Percentiles rank a stretch among this genome's conserved stretches.
Evolutionary conservation across 2,888 invertebrate genomes (phyloP).

Genomic region (Nudaria mundana): DNA sequence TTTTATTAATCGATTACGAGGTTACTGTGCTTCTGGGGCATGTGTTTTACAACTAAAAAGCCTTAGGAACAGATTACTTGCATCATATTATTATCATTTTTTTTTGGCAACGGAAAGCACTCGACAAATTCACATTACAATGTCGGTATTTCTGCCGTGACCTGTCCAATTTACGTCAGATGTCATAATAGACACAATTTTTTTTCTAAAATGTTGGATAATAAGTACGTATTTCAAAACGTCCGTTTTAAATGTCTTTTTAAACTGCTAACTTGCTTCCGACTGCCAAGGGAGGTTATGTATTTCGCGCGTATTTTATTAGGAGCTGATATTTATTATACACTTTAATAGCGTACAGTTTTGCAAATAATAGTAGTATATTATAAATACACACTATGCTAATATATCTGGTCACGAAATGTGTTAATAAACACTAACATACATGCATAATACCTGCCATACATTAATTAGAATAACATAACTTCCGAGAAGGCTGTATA

Average conservation of each 20-base stretch:
- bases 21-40: constrained; percentile 1
- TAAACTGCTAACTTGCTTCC: background rate
- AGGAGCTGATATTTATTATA: no score
- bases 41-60: background rate
- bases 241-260: background rate
- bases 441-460: background rate
- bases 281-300: no score
- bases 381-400: background rate
- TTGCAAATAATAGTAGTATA: no score
- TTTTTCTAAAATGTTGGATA: background rate
- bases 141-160: constrained; percentile 4
- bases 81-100: background rate
- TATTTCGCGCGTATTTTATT: no score
- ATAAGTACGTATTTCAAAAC: background rate
- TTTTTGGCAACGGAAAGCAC: background rate
- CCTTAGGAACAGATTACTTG: constrained; percentile 1
- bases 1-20: background rate
- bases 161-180: constrained; percentile 4
- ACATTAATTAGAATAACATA: background rate
- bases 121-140: constrained; percentile 6
- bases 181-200: constrained; percentile 1
- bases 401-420: background rate
- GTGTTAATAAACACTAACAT: background rate
- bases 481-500: background rate
- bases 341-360: no score